Base-by-base conservation (phyloP, 1,140 invertebrate genomes). In the Caenorhabditis tropicalis region DNA sequence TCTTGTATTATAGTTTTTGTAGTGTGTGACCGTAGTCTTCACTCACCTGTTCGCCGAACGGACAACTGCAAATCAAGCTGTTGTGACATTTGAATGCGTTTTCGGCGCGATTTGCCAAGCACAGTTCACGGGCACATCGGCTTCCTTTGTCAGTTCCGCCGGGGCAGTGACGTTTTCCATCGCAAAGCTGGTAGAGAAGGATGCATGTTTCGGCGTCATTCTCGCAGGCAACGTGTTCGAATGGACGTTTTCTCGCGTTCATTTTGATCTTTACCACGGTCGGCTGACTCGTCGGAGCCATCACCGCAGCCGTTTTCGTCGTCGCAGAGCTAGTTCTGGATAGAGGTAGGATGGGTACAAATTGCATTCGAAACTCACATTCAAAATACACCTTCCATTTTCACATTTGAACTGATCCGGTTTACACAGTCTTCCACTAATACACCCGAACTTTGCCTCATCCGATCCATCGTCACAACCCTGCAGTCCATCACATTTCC, bases 231-330 rank as follows among this genome's bases (percentile, higher is more conserved):
- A 89, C 87, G 51, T 89, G 86, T 81, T 91, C 89, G 65, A 91
- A 90, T 36, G 90, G 89, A 83, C 89, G 91, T 79, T 86, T 88
- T 3, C 56, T 27, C 1, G 83, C 27, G 81, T 49, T 33, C 36
- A 56, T 31, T 82, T 27, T 10, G 48, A 16, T 39, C 85, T 79
- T 89, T 15, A 91, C 97, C 98, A 86, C 95, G 96, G 43, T 95
- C 94, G 9, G 82, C 82, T 19, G 96, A 96, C 51, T 91, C 88
- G 29, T 89, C 88, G n/a, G 86, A 87, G 24, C 85, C 84, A 81
- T 98, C 96, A 81, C 97, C 92, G 89, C 96, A 98, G 90, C 98
- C 96, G 90, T 97, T 95, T 88, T 96, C 95, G 0, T 96, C 96
- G 89, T 98, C 96, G 90, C 96, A 98, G 0, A 96, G 79, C 95